Conservation (phyloP, 2,113 vertebrate species). For the Plotosus lineatus region DNA sequence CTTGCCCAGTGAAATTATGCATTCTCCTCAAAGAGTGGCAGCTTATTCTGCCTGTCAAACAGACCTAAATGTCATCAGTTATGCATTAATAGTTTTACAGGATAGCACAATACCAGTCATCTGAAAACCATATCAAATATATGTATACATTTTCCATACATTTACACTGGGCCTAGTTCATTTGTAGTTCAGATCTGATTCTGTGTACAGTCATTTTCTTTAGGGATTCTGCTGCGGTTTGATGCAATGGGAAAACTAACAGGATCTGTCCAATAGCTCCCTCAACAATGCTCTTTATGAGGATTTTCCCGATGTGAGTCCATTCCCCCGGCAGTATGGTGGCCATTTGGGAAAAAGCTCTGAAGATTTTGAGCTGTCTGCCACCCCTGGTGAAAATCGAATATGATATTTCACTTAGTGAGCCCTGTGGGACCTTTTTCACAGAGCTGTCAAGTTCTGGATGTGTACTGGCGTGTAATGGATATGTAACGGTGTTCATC, state of each 20-base stretch:
- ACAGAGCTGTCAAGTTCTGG: too few relatives aligned
- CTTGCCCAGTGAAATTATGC: not conserved
- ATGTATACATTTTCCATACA: too few relatives aligned
- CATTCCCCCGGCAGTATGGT: too few relatives aligned
- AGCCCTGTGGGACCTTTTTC: too few relatives aligned
- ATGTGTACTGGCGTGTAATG: too few relatives aligned
- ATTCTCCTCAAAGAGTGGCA: not conserved
- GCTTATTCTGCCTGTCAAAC: not conserved
- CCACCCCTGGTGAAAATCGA: too few relatives aligned
- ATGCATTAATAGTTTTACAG: not conserved
- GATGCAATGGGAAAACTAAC: slow-evolving; percentile 8
- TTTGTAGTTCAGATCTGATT: slow-evolving; percentile 1
- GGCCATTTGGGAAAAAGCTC: too few relatives aligned
- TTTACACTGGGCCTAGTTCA: not conserved
- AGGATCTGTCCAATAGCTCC: slow-evolving; percentile 51
- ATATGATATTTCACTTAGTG: too few relatives aligned
- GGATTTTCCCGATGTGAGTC: slow-evolving; percentile 62
- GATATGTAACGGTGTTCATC: too few relatives aligned
- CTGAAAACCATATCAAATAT: not conserved
- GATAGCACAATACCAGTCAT: not conserved
- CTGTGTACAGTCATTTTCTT: not conserved
- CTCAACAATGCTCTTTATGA: slow-evolving; percentile 53
- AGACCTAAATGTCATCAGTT: not conserved
- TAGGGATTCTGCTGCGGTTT: not conserved
- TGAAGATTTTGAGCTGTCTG: too few relatives aligned